Percentiles rank a stretch among this genome's conserved stretches.
Conservation (phyloP, 1,140 invertebrate genomes). For the Paracyclopina nana region DNA sequence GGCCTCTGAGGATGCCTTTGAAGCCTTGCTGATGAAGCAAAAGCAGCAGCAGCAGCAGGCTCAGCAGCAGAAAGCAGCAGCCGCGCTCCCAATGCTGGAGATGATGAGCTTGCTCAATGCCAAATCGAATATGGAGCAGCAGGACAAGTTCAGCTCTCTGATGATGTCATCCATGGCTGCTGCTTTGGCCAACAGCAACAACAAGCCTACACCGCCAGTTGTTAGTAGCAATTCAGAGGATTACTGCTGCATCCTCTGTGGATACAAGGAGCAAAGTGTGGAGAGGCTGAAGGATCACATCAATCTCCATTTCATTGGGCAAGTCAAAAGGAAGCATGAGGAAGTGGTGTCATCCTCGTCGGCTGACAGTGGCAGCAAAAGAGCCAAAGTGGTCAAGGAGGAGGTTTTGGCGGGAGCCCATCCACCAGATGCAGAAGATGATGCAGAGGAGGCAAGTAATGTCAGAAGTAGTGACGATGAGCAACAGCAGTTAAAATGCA, state of each 20-base stretch:
- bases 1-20: constrained; percentile 1
- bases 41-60: background rate
- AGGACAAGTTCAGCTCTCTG: no score
- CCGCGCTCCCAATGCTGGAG: background rate
- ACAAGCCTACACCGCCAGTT: no score
- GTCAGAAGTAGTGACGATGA: no score
- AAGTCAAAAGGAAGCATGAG: constrained; percentile 9
- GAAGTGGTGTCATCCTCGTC: no score
- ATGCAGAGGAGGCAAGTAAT: no score
- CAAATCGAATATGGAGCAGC: background rate
- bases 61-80: background rate
- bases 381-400: background rate
- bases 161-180: background rate
- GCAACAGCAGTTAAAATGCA: no score
- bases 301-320: constrained; percentile 15
- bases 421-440: background rate
- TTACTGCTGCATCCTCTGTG: constrained; percentile 10
- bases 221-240: constrained; percentile 1
- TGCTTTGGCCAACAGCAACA: background rate
- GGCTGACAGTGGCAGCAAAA: no score
- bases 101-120: constrained; percentile 13
- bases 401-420: background rate
- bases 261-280: constrained; percentile 9
- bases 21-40: constrained; percentile 5
- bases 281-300: constrained; percentile 12